These are phyloP conservation scores for Syrista parreyssii DNA, from an alignment of 2,888 invertebrate species.

Conservation along the genomic window DNA sequence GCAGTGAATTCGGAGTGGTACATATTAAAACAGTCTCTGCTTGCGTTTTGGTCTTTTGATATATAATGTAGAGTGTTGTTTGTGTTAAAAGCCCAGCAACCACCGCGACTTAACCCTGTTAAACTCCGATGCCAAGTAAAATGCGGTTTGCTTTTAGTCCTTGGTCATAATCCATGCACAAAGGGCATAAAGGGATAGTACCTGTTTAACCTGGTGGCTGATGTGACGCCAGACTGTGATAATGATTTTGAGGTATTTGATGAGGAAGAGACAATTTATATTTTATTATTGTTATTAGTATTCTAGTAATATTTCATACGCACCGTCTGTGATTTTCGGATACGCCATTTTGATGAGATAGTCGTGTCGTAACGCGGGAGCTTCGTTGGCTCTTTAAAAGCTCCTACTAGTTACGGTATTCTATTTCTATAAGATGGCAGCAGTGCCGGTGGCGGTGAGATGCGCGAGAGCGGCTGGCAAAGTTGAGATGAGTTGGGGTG, in stretches of 20 bases:
- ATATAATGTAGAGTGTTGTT: constrained; percentile 64
- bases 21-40: constrained; percentile 62
- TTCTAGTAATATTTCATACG: neutral
- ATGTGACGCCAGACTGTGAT: neutral
- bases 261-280: neutral
- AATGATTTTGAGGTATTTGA: neutral
- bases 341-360: neutral
- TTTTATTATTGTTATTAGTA: neutral
- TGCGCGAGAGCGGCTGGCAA: constrained; percentile 51
- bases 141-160: constrained; percentile 63
- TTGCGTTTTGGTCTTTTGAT: constrained; percentile 61
- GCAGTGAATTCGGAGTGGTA: constrained; percentile 40
- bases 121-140: constrained; percentile 65
- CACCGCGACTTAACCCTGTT: constrained; percentile 64
- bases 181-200: constrained; percentile 40
- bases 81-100: constrained; percentile 64
- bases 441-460: constrained; percentile 39
- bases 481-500: constrained; percentile 61
- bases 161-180: constrained; percentile 62
- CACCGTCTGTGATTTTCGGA: neutral
- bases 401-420: constrained; percentile 48
- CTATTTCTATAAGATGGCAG: constrained; percentile 50
- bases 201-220: neutral
- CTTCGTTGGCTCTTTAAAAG: constrained; percentile 35
- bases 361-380: neutral